Evolutionary conservation across 2,797 vertebrate genomes (phyloP).

Genomic region (Spinus olivaceus): DNA sequence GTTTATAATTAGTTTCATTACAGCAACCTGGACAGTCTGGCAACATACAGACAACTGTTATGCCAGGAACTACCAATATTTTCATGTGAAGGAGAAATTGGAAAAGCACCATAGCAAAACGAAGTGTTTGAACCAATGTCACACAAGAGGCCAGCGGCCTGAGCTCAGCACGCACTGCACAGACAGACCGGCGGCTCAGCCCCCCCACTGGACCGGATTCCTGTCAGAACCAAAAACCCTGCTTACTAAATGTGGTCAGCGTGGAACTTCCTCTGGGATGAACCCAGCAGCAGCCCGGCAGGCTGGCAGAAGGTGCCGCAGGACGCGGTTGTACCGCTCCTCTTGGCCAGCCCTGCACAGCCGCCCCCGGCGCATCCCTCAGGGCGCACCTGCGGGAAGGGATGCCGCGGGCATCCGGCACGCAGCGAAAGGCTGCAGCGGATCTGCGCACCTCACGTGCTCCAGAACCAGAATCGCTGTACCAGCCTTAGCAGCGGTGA

Average conservation of each 20-base stretch:
- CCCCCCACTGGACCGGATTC: rapidly evolving
- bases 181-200: neutral
- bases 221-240: neutral
- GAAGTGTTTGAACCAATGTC: rapidly evolving
- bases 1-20: neutral
- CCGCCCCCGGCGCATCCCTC: neutral
- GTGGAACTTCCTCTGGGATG: neutral
- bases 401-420: rapidly evolving
- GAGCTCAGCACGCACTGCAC: rapidly evolving
- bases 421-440: rapidly evolving
- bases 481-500: neutral
- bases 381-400: rapidly evolving
- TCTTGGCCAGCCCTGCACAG: neutral
- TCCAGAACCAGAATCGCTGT: rapidly evolving
- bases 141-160: rapidly evolving
- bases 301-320: neutral
- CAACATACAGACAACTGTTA: neutral
- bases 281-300: neutral
- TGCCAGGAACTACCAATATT: neutral
- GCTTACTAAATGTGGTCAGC: neutral
- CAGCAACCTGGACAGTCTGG: neutral
- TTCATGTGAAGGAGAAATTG: neutral
- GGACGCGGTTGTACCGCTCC: rapidly evolving
- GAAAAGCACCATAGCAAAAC: neutral
- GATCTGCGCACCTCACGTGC: neutral